Conservation (phyloP, 2,888 invertebrate genomes). For the Tetropium fuscum region DNA sequence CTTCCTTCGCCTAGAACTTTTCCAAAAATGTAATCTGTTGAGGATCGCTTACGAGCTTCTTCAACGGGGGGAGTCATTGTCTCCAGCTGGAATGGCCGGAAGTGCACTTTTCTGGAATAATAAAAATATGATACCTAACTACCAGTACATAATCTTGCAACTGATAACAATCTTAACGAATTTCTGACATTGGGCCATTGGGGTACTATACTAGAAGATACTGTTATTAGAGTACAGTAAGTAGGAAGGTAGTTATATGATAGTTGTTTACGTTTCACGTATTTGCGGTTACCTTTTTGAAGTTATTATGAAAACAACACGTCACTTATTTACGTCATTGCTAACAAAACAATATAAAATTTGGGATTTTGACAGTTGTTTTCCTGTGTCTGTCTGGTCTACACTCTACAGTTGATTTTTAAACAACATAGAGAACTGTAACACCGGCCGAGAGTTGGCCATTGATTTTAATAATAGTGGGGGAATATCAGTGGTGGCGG, state of each 20-base stretch:
- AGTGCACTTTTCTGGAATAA: conserved; percentile 11
- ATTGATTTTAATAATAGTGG: conserved; percentile 23
- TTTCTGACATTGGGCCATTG: background rate
- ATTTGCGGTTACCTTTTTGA: conserved; percentile 22
- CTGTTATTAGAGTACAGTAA: background rate
- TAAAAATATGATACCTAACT: background rate
- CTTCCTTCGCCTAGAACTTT: conserved; percentile 97
- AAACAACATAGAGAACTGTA: conserved; percentile 9
- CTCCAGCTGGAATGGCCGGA: too few relatives aligned
- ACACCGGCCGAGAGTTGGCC: conserved; percentile 6
- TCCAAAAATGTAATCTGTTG: conserved; percentile 95
- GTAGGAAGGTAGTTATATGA: background rate
- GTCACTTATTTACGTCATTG: conserved; percentile 34
- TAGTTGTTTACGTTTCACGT: conserved; percentile 21
- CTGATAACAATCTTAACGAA: background rate
- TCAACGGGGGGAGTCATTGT: conserved; percentile 60
- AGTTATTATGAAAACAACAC: conserved; percentile 19
- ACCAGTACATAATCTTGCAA: background rate
- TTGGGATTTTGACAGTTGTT: conserved; percentile 16
- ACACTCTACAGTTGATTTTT: background rate
- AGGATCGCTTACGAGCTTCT: conserved; percentile 74
- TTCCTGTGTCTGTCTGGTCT: too few relatives aligned
- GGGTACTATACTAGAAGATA: too few relatives aligned
- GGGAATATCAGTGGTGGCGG: conserved; percentile 19
- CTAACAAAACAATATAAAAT: conserved; percentile 29